A percentile compares a stretch with the other conserved stretches of the same genome.
Evolutionary conservation across 2,113 vertebrate genomes (phyloP).

Genomic region (Chrysemys picta): DNA sequence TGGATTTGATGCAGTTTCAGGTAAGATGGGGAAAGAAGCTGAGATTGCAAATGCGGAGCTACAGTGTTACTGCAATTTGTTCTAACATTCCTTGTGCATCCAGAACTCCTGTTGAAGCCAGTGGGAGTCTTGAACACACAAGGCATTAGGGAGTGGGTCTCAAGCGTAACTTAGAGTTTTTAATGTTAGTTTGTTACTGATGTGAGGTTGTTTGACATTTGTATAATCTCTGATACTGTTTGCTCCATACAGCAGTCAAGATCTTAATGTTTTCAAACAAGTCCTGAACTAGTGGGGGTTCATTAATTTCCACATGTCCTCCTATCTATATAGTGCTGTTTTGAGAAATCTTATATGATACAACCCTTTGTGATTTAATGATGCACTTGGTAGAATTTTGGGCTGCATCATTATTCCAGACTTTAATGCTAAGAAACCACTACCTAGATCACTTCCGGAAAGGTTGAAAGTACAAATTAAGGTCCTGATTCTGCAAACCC

Average conservation of each 20-base stretch:
- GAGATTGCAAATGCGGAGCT: rapidly evolving
- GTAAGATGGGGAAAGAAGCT: constrained; percentile 68
- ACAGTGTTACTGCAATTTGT: background rate
- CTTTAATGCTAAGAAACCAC: background rate
- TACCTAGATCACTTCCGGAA: rapidly evolving
- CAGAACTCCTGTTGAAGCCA: background rate
- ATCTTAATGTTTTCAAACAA: background rate
- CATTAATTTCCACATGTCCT: background rate
- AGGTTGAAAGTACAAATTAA: background rate
- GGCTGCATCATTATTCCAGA: background rate
- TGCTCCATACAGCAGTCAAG: background rate
- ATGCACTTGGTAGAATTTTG: background rate
- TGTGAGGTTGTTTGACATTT: rapidly evolving
- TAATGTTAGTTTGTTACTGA: background rate
- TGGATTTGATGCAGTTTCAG: constrained; percentile 84
- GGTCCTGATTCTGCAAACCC: background rate
- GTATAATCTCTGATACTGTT: background rate
- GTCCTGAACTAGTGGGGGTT: background rate
- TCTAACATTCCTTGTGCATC: background rate
- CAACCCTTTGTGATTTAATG: background rate
- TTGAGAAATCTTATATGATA: background rate
- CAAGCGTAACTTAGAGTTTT: background rate
- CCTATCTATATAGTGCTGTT: background rate
- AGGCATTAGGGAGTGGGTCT: background rate
- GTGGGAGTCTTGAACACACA: background rate